Conservation (phyloP, 1,140 invertebrate species). For the Holotrichia oblita region DNA sequence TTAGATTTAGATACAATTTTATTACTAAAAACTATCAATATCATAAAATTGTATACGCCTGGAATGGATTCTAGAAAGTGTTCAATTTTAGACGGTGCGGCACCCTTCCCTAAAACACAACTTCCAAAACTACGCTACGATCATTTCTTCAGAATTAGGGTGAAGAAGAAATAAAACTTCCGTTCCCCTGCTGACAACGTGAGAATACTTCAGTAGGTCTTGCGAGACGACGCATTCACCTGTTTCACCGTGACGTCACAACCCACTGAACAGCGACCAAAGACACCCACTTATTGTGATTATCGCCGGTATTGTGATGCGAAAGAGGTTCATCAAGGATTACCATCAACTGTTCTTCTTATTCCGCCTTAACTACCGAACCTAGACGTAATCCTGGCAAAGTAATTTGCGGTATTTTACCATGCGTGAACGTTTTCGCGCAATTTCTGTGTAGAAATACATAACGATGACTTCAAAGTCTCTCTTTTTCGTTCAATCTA, state of each 20-base stretch:
- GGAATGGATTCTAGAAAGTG: too few relatives aligned
- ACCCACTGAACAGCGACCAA: constrained; percentile 24
- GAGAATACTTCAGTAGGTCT: background rate
- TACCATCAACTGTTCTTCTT: background rate
- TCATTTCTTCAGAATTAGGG: too few relatives aligned
- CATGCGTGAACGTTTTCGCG: background rate
- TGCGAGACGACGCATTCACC: constrained; percentile 26
- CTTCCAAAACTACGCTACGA: too few relatives aligned
- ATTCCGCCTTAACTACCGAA: background rate
- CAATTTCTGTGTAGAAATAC: background rate
- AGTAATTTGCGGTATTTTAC: constrained; percentile 1
- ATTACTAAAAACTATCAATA: too few relatives aligned
- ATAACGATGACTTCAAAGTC: background rate
- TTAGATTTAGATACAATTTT: too few relatives aligned
- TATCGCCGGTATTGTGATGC: background rate
- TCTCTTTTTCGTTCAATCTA: background rate
- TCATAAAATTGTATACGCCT: too few relatives aligned
- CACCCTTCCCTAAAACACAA: too few relatives aligned
- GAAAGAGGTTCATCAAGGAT: constrained; percentile 1
- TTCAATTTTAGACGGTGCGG: too few relatives aligned
- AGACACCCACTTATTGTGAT: constrained; percentile 6
- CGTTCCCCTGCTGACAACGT: background rate
- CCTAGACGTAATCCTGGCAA: background rate
- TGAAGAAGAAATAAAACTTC: background rate
- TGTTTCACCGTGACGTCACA: constrained; percentile 26